phyloP scores from a whole-genome alignment of 2,113 vertebrate genomes.

The Crotalus horridus region DNA sequence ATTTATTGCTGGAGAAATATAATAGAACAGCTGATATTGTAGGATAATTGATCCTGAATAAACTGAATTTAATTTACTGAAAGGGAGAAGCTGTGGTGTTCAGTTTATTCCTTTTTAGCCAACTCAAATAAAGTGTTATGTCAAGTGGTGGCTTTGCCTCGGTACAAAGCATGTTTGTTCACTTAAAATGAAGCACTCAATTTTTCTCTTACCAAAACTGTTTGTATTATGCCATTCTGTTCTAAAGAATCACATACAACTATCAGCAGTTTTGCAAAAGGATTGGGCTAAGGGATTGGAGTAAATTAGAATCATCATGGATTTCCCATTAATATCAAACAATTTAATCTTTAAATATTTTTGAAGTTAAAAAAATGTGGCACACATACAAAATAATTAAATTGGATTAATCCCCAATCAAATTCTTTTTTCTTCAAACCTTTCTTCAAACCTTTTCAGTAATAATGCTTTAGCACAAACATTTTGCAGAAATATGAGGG shows the following conservation, averaged over 20 bases:
- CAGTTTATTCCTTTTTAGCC: neutral
- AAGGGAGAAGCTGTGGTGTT: too few species aligned
- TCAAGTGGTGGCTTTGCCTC: neutral
- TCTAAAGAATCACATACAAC: neutral
- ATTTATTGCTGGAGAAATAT: neutral
- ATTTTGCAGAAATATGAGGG: neutral
- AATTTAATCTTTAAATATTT: neutral
- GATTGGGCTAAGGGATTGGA: neutral
- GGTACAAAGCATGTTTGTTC: neutral
- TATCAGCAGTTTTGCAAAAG: neutral
- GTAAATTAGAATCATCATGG: neutral
- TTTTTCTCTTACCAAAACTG: neutral
- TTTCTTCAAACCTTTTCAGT: neutral
- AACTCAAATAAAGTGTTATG: neutral
- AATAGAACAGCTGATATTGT: neutral
- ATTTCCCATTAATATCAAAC: neutral
- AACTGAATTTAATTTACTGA: neutral
- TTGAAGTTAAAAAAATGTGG: constrained; percentile 3
- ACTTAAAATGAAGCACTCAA: neutral
- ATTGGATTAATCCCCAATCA: constrained; percentile 16
- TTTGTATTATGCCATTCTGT: neutral
- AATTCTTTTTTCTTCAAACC: neutral
- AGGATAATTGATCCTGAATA: neutral
- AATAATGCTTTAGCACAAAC: neutral
- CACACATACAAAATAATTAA: neutral